These are phyloP conservation scores for Vanessa tameamea DNA, from an alignment of 1,140 invertebrate species.

Conservation along the genomic window DNA sequence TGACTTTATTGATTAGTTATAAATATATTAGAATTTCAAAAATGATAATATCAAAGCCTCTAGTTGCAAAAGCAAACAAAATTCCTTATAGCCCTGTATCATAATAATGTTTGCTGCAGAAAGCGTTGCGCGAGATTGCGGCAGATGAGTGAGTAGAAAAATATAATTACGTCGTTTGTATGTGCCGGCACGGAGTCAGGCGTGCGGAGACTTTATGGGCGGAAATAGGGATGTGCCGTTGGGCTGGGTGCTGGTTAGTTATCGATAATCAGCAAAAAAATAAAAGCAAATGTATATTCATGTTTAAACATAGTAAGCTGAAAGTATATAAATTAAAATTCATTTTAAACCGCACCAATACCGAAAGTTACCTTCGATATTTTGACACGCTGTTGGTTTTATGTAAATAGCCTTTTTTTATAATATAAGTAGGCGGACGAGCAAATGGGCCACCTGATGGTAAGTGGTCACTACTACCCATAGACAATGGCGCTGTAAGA, in stretches of 20 bases:
- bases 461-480: too few species aligned
- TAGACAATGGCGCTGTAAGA: too few species aligned
- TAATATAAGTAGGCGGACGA: too few species aligned
- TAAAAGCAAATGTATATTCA: too few species aligned
- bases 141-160: slow-evolving; percentile 46
- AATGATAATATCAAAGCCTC: slow-evolving; percentile 9
- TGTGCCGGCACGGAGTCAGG: slow-evolving; percentile 57
- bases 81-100: slow-evolving; percentile 20
- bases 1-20: too few species aligned
- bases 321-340: too few species aligned
- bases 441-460: too few species aligned
- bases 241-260: neutral
- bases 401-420: too few species aligned
- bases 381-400: too few species aligned
- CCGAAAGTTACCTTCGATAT: too few species aligned
- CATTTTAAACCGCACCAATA: too few species aligned
- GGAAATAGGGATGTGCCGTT: slow-evolving; percentile 29
- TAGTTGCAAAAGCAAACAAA: slow-evolving; percentile 5
- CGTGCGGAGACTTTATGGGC: slow-evolving; percentile 58
- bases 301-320: too few species aligned
- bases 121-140: slow-evolving; percentile 32
- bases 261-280: slow-evolving; percentile 25
- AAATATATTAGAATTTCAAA: neutral
- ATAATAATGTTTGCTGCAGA: slow-evolving; percentile 39
- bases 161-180: slow-evolving; percentile 73